Evolutionary conservation across 35 echinoderm and acorn worm species (phyloP).

Genomic region (Stichopus chloronotus): DNA sequence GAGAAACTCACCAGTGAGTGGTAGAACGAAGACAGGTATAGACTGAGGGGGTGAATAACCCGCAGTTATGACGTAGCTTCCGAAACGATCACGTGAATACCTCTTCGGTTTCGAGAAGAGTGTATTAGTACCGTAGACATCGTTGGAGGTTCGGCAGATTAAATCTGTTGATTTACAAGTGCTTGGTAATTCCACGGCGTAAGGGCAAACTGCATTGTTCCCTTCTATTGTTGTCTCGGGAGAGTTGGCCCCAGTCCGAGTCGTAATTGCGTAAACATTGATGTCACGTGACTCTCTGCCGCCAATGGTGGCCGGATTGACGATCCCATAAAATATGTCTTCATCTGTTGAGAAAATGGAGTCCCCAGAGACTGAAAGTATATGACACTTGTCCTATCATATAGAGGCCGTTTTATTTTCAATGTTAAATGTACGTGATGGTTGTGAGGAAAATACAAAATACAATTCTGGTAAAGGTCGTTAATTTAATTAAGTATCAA

Average conservation of each 20-base stretch:
- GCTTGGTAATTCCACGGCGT: not conserved
- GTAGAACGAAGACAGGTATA: slow-evolving; percentile 17
- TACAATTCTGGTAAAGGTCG: too few species aligned
- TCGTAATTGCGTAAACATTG: not conserved
- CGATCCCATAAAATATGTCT: slow-evolving; percentile 8
- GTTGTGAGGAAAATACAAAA: too few species aligned
- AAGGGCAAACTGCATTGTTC: slow-evolving; percentile 1
- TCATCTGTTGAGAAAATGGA: not conserved
- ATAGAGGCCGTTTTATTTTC: too few species aligned
- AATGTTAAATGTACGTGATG: too few species aligned
- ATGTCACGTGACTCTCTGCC: not conserved
- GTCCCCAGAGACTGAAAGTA: not conserved
- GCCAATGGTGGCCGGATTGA: not conserved
- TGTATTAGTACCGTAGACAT: not conserved
- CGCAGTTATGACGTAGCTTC: slow-evolving; percentile 21
- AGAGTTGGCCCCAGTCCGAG: not conserved
- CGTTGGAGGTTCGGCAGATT: not conserved
- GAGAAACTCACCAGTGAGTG: not conserved
- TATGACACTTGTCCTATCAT: too few species aligned
- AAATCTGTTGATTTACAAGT: not conserved
- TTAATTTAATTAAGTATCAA: too few species aligned
- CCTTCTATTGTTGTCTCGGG: not conserved
- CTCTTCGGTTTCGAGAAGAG: not conserved
- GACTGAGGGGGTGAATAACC: not conserved
- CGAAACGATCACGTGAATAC: slow-evolving; percentile 1